These are phyloP conservation scores for Watsonalla binaria DNA, from an alignment of 2,888 invertebrate genomes.

Conservation along the genomic window DNA sequence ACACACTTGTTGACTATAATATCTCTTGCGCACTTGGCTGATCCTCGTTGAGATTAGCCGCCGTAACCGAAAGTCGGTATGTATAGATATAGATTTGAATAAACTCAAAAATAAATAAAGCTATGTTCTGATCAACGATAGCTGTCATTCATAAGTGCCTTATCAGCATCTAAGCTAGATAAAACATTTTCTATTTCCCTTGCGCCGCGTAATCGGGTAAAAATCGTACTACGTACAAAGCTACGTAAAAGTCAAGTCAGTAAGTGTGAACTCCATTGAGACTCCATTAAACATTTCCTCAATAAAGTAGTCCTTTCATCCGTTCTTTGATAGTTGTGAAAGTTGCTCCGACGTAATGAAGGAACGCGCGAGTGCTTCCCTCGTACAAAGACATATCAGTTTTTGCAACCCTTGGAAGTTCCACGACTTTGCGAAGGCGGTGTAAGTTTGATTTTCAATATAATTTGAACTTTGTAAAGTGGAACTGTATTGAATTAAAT, in stretches of 20 bases:
- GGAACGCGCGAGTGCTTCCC: not conserved
- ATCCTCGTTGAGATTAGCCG: too few species aligned
- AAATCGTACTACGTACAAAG: constrained; percentile 13
- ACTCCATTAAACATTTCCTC: constrained; percentile 27
- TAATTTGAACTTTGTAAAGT: too few species aligned
- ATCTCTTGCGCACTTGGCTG: too few species aligned
- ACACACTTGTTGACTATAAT: too few species aligned
- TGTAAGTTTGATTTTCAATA: not conserved
- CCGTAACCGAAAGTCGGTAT: too few species aligned
- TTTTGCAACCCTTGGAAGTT: not conserved
- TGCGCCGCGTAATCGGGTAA: constrained; percentile 13
- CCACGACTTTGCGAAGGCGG: not conserved
- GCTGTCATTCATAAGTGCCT: too few species aligned
- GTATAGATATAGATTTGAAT: too few species aligned
- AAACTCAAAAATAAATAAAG: too few species aligned
- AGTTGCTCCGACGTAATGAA: not conserved
- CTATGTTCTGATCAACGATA: too few species aligned
- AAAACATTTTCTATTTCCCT: too few species aligned
- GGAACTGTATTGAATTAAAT: too few species aligned
- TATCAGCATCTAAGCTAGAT: too few species aligned
- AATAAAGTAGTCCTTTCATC: constrained; percentile 10
- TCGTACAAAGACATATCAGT: not conserved
- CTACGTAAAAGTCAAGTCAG: constrained; percentile 19
- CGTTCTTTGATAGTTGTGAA: constrained; percentile 10
- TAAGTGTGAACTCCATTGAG: constrained; percentile 24